Percentiles rank a stretch among this genome's conserved stretches.
Conservation (phyloP, 2,888 invertebrate species). For the Aethes cnicana region DNA sequence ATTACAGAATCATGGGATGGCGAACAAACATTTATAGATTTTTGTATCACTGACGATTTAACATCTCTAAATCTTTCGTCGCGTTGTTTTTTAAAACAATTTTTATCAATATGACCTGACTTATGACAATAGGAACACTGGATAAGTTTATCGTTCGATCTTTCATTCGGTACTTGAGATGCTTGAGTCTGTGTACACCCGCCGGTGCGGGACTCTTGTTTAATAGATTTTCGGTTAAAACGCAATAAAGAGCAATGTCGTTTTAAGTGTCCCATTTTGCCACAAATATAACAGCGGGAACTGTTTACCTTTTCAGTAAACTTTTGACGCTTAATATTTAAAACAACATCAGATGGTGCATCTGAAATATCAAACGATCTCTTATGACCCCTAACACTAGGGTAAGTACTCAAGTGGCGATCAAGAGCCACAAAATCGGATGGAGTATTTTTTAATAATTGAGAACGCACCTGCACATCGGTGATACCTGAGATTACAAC, state of each 20-base stretch:
- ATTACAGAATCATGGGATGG: not conserved
- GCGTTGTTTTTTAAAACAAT: not conserved
- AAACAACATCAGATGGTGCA: too few species aligned
- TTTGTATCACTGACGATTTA: too few species aligned
- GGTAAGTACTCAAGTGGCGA: not conserved
- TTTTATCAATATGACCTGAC: not conserved
- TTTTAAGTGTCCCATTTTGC: too few species aligned
- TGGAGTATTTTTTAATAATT: slow-evolving; percentile 30
- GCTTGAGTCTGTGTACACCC: too few species aligned
- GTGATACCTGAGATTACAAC: slow-evolving; percentile 34
- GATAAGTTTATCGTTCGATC: too few species aligned
- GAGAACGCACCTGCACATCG: slow-evolving; percentile 32
- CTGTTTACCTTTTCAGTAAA: too few species aligned
- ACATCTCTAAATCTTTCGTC: not conserved
- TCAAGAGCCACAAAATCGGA: not conserved
- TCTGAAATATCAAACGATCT: not conserved
- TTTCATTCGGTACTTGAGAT: too few species aligned
- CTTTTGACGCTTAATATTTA: not conserved
- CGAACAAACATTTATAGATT: not conserved
- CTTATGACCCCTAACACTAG: not conserved
- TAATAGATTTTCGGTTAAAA: too few species aligned
- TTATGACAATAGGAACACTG: not conserved
- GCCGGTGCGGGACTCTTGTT: too few species aligned
- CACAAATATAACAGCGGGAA: too few species aligned
- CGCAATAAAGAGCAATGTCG: too few species aligned